Evolutionary conservation across 2,113 vertebrate genomes (phyloP).

Genomic region (Protobothrops mucrosquamatus): DNA sequence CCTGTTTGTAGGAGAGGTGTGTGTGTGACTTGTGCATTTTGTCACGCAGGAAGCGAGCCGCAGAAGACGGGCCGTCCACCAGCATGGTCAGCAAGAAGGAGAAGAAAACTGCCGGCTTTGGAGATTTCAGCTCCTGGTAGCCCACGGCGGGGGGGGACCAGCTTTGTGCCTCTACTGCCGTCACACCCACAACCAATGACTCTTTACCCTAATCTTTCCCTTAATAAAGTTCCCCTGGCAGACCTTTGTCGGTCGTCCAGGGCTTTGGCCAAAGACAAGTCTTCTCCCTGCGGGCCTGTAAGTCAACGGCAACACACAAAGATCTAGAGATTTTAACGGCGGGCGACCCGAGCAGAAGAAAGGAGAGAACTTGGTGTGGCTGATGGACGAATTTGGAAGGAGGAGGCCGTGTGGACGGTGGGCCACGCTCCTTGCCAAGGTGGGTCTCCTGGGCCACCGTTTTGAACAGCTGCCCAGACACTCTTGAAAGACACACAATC

Average conservation of each 20-base stretch:
- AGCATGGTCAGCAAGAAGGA: slow-evolving; percentile 81
- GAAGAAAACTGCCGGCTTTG: slow-evolving; percentile 78
- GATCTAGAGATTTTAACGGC: not conserved
- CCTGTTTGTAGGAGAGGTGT: no score
- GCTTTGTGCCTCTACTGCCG: slow-evolving; percentile 20
- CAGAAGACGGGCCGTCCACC: slow-evolving; percentile 78
- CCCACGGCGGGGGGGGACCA: not conserved
- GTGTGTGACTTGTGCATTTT: not conserved
- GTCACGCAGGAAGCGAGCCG: slow-evolving; percentile 78
- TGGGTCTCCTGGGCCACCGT: rapidly evolving
- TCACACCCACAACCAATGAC: slow-evolving; percentile 4
- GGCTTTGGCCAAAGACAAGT: not conserved
- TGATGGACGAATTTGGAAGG: not conserved
- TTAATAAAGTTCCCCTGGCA: not conserved
- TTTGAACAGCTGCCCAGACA: not conserved
- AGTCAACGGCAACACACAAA: not conserved
- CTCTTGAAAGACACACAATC: not conserved
- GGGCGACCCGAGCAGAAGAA: not conserved
- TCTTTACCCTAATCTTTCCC: not conserved
- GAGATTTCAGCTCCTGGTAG: slow-evolving; percentile 98
- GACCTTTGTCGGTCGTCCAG: not conserved
- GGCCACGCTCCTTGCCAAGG: not conserved
- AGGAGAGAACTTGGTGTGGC: not conserved
- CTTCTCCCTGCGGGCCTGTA: not conserved
- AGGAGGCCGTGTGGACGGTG: not conserved